Percentiles rank a stretch among this genome's conserved stretches.
Conservation (phyloP, 2,113 vertebrate species). For the Passer montanus region DNA sequence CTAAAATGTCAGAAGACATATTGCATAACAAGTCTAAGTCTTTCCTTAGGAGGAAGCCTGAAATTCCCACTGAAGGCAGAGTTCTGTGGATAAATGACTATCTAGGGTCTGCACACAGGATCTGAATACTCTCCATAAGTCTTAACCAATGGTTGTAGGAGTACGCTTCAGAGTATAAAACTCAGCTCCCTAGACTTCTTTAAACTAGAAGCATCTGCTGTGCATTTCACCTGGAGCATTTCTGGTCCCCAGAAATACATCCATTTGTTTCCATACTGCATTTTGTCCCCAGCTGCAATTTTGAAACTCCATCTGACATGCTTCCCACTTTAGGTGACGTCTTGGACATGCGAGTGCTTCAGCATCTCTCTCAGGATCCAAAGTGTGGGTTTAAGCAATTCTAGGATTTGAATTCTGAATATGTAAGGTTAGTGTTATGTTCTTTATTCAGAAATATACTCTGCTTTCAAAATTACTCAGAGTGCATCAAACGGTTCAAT, state of each 20-base stretch:
- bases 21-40: neutral
- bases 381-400: neutral
- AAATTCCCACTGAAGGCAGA: neutral
- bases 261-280: neutral
- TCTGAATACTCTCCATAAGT: neutral
- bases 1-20: neutral
- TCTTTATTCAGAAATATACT: neutral
- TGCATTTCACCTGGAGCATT: neutral
- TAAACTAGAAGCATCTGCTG: neutral
- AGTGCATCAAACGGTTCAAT: neutral
- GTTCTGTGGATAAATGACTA: neutral
- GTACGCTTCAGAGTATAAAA: neutral
- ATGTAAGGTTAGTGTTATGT: neutral
- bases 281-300: neutral
- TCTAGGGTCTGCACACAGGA: neutral
- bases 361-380: neutral
- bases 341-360: neutral
- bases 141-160: neutral
- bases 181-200: neutral
- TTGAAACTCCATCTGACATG: neutral
- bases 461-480: neutral
- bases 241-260: neutral
- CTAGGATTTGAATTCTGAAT: neutral
- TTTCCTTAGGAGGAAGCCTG: neutral
- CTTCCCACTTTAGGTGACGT: neutral